Percentiles rank a stretch among this genome's conserved stretches.
Evolutionary conservation across 2,113 vertebrate genomes (phyloP).

Genomic region (Caracal caracal): DNA sequence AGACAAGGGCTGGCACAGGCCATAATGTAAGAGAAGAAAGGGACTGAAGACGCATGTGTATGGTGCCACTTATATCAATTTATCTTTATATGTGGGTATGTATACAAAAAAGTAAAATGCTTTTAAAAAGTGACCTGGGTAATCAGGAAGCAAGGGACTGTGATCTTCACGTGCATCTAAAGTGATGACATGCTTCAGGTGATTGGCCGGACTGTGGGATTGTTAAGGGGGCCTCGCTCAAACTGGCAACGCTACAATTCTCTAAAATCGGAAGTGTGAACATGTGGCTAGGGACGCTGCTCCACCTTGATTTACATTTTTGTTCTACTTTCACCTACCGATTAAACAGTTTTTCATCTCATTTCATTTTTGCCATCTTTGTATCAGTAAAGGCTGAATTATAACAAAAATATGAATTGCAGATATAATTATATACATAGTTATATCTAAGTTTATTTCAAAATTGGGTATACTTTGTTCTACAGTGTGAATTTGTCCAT

Average conservation of each 20-base stretch:
- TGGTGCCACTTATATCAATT: not conserved
- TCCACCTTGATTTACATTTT: not conserved
- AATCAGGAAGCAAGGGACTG: not conserved
- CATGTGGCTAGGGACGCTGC: not conserved
- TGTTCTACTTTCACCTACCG: not conserved
- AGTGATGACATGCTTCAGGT: not conserved
- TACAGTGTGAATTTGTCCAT: not conserved
- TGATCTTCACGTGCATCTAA: not conserved
- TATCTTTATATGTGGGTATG: not conserved
- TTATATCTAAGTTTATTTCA: constrained; percentile 19
- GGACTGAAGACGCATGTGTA: not conserved
- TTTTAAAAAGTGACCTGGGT: not conserved
- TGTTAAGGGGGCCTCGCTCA: not conserved
- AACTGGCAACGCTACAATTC: not conserved
- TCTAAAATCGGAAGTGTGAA: not conserved
- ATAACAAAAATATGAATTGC: constrained; percentile 24
- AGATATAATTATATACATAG: not conserved
- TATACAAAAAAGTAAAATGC: not conserved
- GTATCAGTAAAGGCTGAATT: constrained; percentile 13
- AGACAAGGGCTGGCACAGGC: too few species aligned
- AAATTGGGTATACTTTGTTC: constrained; percentile 10
- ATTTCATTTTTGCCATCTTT: constrained; percentile 4
- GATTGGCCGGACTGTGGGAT: not conserved
- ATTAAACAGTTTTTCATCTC: not conserved
- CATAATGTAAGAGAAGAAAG: not conserved